phyloP scores from a whole-genome alignment of 2,113 vertebrate genomes.

The Chascanopsetta lugubris region DNA sequence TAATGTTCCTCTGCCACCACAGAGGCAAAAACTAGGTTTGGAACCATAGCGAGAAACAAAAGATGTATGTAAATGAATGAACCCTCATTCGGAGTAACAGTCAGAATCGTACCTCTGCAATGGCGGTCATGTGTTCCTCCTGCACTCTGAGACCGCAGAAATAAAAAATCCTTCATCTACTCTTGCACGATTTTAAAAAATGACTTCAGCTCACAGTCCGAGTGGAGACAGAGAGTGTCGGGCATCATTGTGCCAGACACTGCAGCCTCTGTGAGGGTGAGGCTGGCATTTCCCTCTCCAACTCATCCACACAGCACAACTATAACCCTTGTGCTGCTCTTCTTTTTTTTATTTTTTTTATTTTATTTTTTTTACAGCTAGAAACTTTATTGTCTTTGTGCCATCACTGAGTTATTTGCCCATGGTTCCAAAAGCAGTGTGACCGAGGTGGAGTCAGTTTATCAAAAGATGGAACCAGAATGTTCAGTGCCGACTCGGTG shows the following conservation, averaged over 20 bases:
- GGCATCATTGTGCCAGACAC: constrained; percentile 61
- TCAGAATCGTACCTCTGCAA: constrained; percentile 59
- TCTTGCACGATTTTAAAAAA: constrained; percentile 3
- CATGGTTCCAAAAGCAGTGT: constrained; percentile 1
- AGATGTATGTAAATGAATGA: background rate
- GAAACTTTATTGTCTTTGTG: constrained; percentile 60
- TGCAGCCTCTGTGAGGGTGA: constrained; percentile 70
- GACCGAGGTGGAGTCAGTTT: no score
- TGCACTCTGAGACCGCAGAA: constrained; percentile 44
- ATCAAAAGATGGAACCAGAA: background rate
- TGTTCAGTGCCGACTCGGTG: constrained; percentile 12
- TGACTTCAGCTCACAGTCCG: no score
- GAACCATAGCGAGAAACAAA: no score
- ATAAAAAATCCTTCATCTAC: constrained; percentile 22
- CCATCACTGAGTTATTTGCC: constrained; percentile 29
- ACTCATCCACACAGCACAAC: constrained; percentile 51
- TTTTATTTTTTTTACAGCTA: constrained; percentile 40
- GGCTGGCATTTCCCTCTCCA: constrained; percentile 58
- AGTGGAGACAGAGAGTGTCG: constrained; percentile 37
- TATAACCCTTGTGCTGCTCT: constrained; percentile 59
- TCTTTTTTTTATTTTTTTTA: background rate
- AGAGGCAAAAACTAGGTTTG: background rate
- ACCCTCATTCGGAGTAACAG: no score
- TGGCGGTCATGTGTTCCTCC: constrained; percentile 46
- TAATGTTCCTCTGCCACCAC: constrained; percentile 1